Percentiles rank a stretch among this genome's conserved stretches.
Conservation (phyloP, 2,888 invertebrate genomes). For the Pogonocherus hispidulus region DNA sequence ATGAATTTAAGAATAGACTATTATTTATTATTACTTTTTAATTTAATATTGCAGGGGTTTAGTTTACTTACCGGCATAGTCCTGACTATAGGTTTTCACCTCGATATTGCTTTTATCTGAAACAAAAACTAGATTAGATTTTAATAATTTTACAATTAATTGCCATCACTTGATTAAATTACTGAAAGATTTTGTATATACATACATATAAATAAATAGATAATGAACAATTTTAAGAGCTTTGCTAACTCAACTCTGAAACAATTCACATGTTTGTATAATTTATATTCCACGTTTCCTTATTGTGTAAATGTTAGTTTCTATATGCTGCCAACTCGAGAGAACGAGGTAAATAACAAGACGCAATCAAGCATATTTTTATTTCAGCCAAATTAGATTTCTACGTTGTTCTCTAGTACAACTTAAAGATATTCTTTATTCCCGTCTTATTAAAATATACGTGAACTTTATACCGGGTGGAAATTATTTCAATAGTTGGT, state of each 20-base stretch:
- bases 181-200: too few relatives aligned
- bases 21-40: too few relatives aligned
- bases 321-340: background rate
- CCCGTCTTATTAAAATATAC: too few relatives aligned
- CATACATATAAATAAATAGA: too few relatives aligned
- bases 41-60: too few relatives aligned
- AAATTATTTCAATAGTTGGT: too few relatives aligned
- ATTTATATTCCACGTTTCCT: background rate
- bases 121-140: slow-evolving; percentile 42
- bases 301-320: background rate
- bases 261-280: slow-evolving; percentile 39
- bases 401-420: background rate
- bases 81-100: slow-evolving; percentile 52
- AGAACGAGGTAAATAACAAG: background rate
- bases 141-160: too few relatives aligned
- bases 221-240: slow-evolving; percentile 6
- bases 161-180: too few relatives aligned
- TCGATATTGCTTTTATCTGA: slow-evolving; percentile 54
- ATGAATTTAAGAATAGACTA: too few relatives aligned
- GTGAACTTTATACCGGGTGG: too few relatives aligned
- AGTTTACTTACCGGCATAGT: slow-evolving; percentile 54
- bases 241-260: slow-evolving; percentile 32
- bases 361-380: background rate
- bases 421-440: too few relatives aligned
- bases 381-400: background rate